Conservation (phyloP, 2,113 vertebrate genomes). For the Crotalus tigris region DNA sequence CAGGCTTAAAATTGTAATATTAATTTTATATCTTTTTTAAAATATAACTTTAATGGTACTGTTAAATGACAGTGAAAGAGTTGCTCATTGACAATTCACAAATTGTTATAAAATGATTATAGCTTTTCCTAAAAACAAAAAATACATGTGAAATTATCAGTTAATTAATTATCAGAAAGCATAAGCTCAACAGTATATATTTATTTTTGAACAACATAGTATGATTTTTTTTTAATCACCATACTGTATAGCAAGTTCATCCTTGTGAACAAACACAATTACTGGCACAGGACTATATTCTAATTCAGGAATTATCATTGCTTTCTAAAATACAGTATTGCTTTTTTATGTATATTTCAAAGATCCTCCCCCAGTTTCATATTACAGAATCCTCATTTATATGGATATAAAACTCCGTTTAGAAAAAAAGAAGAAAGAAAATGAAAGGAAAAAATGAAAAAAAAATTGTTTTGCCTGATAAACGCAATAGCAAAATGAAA, state of each 20-base stretch:
- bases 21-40: neutral
- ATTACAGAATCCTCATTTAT: neutral
- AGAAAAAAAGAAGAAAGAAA: neutral
- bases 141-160: neutral
- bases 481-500: neutral
- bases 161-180: conserved; percentile 38
- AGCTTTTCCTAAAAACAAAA: neutral
- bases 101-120: neutral
- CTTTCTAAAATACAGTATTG: neutral
- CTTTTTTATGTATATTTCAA: neutral
- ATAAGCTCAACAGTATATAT: conserved; percentile 35
- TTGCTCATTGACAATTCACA: conserved; percentile 2
- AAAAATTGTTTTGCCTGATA: neutral
- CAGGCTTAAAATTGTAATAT: neutral
- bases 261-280: neutral
- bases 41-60: neutral
- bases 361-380: too few species aligned
- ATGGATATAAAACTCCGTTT: neutral
- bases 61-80: neutral
- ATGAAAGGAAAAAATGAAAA: neutral
- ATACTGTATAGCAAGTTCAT: conserved; percentile 4
- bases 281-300: neutral
- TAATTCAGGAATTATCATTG: neutral
- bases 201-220: conserved; percentile 12
- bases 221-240: conserved; percentile 21